These are phyloP conservation scores for Augochlora pura DNA, from an alignment of 1,140 invertebrate species.

Conservation along the genomic window DNA sequence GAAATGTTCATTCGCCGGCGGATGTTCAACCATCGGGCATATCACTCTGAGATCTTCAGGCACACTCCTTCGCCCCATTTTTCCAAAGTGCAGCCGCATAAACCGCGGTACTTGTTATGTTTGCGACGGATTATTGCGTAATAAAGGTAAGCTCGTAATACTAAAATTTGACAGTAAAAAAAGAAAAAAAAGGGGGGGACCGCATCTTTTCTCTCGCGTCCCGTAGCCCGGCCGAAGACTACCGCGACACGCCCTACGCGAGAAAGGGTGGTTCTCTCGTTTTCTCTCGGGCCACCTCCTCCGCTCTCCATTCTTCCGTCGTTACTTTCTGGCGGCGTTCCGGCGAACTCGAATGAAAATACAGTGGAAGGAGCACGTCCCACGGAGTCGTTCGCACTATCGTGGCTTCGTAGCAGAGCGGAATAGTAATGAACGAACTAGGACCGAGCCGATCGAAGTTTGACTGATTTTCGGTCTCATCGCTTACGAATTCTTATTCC, in stretches of 20 bases:
- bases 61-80: too few relatives aligned
- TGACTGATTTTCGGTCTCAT: not conserved
- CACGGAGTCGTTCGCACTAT: conserved; percentile 43
- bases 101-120: too few relatives aligned
- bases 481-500: too few relatives aligned
- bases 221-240: not conserved
- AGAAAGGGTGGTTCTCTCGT: conserved; percentile 8
- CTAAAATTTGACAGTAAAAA: too few relatives aligned
- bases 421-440: conserved; percentile 35
- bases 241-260: conserved; percentile 4
- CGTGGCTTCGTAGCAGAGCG: conserved; percentile 27
- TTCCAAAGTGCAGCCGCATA: too few relatives aligned
- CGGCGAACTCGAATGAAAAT: conserved; percentile 22
- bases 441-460: not conserved
- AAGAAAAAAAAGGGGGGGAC: too few relatives aligned
- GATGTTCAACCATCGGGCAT: too few relatives aligned
- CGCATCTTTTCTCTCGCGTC: not conserved
- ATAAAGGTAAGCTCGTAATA: too few relatives aligned
- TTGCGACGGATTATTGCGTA: too few relatives aligned
- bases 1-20: too few relatives aligned
- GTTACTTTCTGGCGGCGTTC: conserved; percentile 12
- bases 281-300: not conserved
- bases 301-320: conserved; percentile 15
- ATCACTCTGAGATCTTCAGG: too few relatives aligned
- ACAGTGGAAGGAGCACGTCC: conserved; percentile 33